Percentiles rank a stretch among this genome's conserved stretches.
Evolutionary conservation across 1,140 invertebrate genomes (phyloP).

Genomic region (Drosophila bocki): DNA sequence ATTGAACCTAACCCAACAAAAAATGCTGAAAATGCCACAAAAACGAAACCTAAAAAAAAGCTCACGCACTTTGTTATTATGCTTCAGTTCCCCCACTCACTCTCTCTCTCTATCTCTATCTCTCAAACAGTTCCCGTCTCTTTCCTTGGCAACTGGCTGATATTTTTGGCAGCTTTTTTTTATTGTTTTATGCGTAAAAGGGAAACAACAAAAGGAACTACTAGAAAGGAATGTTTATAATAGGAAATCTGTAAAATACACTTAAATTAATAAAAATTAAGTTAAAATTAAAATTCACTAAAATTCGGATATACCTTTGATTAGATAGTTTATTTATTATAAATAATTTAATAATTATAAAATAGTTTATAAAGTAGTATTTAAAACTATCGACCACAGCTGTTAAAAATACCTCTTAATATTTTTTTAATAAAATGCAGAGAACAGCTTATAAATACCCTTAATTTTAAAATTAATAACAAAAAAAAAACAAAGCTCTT

Average conservation of each 20-base stretch:
- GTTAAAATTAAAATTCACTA: neutral
- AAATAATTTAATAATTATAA: neutral
- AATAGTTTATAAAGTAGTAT: neutral
- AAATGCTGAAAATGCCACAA: conserved; percentile 61
- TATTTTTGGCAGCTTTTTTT: conserved; percentile 72
- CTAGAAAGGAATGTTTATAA: neutral
- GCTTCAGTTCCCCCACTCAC: conserved; percentile 18
- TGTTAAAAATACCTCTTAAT: neutral
- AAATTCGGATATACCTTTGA: neutral
- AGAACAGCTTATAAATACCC: rapidly evolving
- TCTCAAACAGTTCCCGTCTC: conserved; percentile 15
- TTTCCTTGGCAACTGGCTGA: conserved; percentile 35
- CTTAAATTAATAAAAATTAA: neutral
- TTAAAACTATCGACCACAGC: neutral
- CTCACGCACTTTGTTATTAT: conserved; percentile 61
- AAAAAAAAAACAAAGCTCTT: neutral
- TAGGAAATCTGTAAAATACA: neutral
- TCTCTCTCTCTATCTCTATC: conserved; percentile 10
- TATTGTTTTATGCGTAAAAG: conserved; percentile 24
- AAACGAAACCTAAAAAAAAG: conserved; percentile 53
- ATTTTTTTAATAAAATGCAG: no score
- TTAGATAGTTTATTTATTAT: neutral
- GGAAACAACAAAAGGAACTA: conserved; percentile 13
- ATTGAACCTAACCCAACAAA: conserved; percentile 82
- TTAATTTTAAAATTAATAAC: neutral